Evolutionary conservation across 2,797 vertebrate species (phyloP), one percentile per base, ranked within the genome.

Genomic region (Aldrovandia affinis): DNA sequence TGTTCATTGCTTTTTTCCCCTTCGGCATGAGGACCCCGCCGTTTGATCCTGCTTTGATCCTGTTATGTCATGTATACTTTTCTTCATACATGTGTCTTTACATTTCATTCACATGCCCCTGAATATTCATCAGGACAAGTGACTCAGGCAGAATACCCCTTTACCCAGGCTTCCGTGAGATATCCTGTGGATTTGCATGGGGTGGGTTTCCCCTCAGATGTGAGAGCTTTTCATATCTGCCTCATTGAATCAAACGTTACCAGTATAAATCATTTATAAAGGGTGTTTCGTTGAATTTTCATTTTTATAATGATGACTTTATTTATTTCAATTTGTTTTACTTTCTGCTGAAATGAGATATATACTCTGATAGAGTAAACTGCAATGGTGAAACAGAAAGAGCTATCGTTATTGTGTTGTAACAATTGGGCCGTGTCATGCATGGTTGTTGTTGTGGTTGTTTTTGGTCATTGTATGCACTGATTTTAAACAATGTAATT

Each of bases 131-230:
- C 15, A 78, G 73, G 2, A 61, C 12, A n/a, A 70, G 22, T 50
- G 61, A 84, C 59, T 83, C 44, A 61, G 63, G 28, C 44, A 39
- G 33, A 0, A 36, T 65, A 39, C 44, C 78, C 55, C 39, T n/a
- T 50, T 78, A 78, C 22, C 22, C 39, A 78, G 44, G 36, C 73
- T 42, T 63, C 5, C 9, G n/a, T 30, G 42, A 65, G 42, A 52
- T 36, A 36, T 83, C 57, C 54, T 55, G 39, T 12, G 42, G 42
- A 50, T 44, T 78, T 73, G 55, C 82, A 61, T 77, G 82, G 77
- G 36, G 8, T 70, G 65, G 33, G 30, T 70, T 70, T 36, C n/a
- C n/a, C 73, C 20, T 78, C 39, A 50, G 73, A 50, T 50, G 42
- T 78, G 25, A 78, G 20, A 44, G 22, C 25, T 78, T 47, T 78